Percentiles rank a stretch among this genome's conserved stretches.
These are phyloP conservation scores for Meteorus cinctellus DNA, from an alignment of 2,888 invertebrate genomes.

Conservation along the genomic window DNA sequence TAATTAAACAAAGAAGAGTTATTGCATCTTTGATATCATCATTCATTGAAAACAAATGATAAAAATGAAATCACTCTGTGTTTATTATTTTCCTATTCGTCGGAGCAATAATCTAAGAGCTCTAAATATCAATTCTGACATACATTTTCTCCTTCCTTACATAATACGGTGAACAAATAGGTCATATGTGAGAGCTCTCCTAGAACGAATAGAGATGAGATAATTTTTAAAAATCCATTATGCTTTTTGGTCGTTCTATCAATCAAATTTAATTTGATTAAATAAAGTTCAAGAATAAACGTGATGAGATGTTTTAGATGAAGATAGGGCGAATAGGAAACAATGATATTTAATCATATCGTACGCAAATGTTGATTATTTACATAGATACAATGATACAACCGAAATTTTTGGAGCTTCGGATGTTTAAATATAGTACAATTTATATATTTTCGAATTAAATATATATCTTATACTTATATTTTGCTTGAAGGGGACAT, in stretches of 20 bases:
- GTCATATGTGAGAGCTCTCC: neutral
- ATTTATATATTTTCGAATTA: conserved; percentile 44
- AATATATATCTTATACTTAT: conserved; percentile 47
- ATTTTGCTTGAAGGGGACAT: conserved; percentile 47
- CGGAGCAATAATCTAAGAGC: neutral
- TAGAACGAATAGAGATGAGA: no score
- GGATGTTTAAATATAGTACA: conserved; percentile 42
- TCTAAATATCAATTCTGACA: neutral
- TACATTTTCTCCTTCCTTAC: neutral
- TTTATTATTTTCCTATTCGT: neutral
- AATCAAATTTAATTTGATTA: neutral
- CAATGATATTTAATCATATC: conserved; percentile 35
- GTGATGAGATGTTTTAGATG: conserved; percentile 9
- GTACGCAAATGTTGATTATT: conserved; percentile 52
- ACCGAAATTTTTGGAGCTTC: conserved; percentile 46
- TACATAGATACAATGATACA: conserved; percentile 54
- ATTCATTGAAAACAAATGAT: neutral
- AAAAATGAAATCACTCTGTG: neutral
- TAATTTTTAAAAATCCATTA: neutral
- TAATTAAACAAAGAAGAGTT: neutral
- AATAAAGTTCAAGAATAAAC: neutral
- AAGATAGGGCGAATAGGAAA: conserved; percentile 28
- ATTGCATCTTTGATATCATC: neutral
- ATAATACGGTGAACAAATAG: neutral
- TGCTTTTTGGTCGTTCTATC: neutral